phyloP scores from a whole-genome alignment of 2,797 vertebrate genomes.

The Oreortyx pictus region DNA sequence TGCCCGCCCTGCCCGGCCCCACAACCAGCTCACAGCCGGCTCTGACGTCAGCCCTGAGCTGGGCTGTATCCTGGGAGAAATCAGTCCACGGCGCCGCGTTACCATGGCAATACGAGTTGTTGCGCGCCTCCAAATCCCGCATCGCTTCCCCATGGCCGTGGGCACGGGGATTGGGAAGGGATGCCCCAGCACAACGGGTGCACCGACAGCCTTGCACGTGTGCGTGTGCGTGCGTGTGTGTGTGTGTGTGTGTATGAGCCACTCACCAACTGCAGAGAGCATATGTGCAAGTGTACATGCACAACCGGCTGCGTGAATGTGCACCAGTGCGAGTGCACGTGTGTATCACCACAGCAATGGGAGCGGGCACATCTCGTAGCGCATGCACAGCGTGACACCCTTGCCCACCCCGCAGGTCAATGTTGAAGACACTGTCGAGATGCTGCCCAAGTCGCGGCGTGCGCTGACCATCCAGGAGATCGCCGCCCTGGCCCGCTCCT shows the following conservation, averaged over 20 bases:
- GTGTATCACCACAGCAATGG: background rate
- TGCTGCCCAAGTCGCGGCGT: conserved; percentile 98
- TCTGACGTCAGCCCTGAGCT: conserved; percentile 85
- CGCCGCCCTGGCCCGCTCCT: conserved; percentile 94
- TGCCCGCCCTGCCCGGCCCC: conserved; percentile 13
- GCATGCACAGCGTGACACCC: background rate
- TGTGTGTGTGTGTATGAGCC: background rate
- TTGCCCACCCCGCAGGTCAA: conserved; percentile 85
- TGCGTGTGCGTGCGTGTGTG: fast-evolving
- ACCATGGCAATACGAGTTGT: conserved; percentile 92
- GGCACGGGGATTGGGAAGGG: background rate
- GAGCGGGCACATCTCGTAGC: background rate
- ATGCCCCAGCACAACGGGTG: too few species aligned
- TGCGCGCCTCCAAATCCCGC: conserved; percentile 73
- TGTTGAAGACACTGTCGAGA: conserved; percentile 95
- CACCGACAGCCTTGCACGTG: fast-evolving
- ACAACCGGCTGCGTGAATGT: background rate
- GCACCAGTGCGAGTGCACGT: too few species aligned
- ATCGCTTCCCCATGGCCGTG: conserved; percentile 7
- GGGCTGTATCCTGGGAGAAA: conserved; percentile 85
- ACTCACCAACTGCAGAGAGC: background rate
- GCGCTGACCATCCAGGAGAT: conserved; percentile 98
- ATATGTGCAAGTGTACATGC: background rate
- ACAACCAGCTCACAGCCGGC: conserved; percentile 33
- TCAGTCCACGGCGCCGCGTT: conserved; percentile 90